phyloP scores from a whole-genome alignment of 1,140 invertebrate species.

The Drosophila cardini region DNA sequence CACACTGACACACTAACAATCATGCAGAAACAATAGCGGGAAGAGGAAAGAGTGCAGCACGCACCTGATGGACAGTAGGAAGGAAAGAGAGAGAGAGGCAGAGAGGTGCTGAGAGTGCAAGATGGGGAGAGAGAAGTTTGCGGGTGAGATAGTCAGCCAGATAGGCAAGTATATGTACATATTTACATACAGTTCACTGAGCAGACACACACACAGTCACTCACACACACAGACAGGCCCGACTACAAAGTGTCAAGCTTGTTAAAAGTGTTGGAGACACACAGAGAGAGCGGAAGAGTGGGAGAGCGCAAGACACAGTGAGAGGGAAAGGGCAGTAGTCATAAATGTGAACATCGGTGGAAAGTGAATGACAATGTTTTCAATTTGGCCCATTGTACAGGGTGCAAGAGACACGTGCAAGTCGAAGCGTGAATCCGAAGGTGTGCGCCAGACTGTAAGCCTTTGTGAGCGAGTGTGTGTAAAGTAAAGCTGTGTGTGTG shows the following conservation, averaged over 20 bases:
- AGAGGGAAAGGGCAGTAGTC: slow-evolving; percentile 1
- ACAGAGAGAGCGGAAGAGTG: background rate
- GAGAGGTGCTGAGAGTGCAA: too few relatives aligned
- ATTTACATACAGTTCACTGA: slow-evolving; percentile 80
- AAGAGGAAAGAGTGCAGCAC: slow-evolving; percentile 26
- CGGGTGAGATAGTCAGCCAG: slow-evolving; percentile 21
- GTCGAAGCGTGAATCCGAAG: slow-evolving; percentile 50
- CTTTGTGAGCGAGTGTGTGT: background rate
- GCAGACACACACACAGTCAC: slow-evolving; percentile 37
- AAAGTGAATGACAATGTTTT: slow-evolving; percentile 65
- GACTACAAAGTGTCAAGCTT: slow-evolving; percentile 31
- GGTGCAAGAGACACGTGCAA: slow-evolving; percentile 69
- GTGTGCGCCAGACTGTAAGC: slow-evolving; percentile 29
- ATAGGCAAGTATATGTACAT: slow-evolving; percentile 64
- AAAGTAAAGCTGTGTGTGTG: slow-evolving; percentile 9
- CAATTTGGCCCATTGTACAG: slow-evolving; percentile 63
- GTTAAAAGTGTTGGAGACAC: slow-evolving; percentile 6
- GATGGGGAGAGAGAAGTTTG: background rate
- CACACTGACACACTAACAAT: slow-evolving; percentile 76
- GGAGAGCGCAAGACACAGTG: background rate
- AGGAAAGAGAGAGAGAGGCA: slow-evolving; percentile 17
- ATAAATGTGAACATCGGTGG: slow-evolving; percentile 72
- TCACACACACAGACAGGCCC: slow-evolving; percentile 9
- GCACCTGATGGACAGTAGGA: slow-evolving; percentile 29
- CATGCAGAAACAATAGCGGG: slow-evolving; percentile 30